phyloP scores from a whole-genome alignment of 2,888 invertebrate genomes.

The Ormyrus rosae region DNA sequence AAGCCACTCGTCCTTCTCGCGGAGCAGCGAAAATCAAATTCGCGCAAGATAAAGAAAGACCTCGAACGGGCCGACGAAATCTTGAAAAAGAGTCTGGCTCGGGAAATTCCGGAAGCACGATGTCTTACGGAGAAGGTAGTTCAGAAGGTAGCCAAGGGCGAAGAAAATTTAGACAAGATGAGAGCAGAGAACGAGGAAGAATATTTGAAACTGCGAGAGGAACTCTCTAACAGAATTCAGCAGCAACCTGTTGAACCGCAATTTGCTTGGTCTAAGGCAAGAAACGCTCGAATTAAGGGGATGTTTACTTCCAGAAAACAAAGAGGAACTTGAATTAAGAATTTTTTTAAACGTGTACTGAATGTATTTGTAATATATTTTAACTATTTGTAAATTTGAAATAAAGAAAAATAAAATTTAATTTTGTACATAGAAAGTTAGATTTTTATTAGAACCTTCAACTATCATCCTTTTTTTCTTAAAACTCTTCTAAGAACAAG shows the following conservation, averaged over 20 bases:
- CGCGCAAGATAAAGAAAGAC: constrained; percentile 67
- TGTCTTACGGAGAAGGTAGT: constrained; percentile 54
- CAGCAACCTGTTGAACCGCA: constrained; percentile 76
- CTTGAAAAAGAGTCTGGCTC: constrained; percentile 15
- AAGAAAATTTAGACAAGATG: constrained; percentile 48
- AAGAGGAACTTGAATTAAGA: background rate
- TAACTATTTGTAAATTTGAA: background rate
- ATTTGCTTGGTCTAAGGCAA: constrained; percentile 76
- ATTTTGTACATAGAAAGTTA: too few species aligned
- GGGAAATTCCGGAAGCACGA: constrained; percentile 53
- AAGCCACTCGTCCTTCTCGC: constrained; percentile 79
- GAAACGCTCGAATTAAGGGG: constrained; percentile 58
- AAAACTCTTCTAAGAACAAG: too few species aligned
- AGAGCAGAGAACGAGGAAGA: constrained; percentile 58
- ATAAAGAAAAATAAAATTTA: too few species aligned
- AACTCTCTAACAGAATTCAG: constrained; percentile 74
- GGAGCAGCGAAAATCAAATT: constrained; percentile 78
- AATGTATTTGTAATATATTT: background rate
- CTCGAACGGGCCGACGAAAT: constrained; percentile 53
- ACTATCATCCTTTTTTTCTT: too few species aligned
- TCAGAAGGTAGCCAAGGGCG: constrained; percentile 41
- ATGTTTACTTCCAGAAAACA: background rate
- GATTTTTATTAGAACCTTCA: too few species aligned
- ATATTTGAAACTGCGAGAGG: constrained; percentile 59
- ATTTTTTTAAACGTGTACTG: too few species aligned